Base-by-base conservation (phyloP, 2,113 vertebrate genomes). In the Micromys minutus region DNA sequence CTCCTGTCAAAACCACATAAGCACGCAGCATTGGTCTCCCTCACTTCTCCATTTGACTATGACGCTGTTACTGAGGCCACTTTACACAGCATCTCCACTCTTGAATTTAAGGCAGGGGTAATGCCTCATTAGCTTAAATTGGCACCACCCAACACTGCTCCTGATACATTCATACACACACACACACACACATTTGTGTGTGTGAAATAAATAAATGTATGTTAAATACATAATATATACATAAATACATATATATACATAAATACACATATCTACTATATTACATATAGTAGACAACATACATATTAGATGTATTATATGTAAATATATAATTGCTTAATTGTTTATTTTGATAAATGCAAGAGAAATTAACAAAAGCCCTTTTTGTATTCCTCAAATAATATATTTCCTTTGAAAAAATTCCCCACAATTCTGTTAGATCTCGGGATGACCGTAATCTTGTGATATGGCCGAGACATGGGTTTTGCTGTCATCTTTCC, bases 371-470 rank as follows among this genome's bases (percentile, higher is more conserved):
- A 92, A 85, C n/a, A 72, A 93, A 89, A 69, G 13, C 17, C 10
- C 72, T 92, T 87, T 91, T 87, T 81, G 4, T 67, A 83, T 87
- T 21, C 94, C 88, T 72, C 9, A 74, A 87, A 89, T 19, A 74
- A 65, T 85, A 84, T 93, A 0, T 57, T 91, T 69, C 92, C 80
- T 36, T 85, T 12, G 63, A 95, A 67, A 59, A 59, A 7, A 22
- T 50, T 16, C 42, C 0, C 26, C 31, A 92, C 67, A 69, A 90
- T 94, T 17, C 15, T 80, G 61, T 50, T 57, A 72, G 3, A 80
- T 94, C 93, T 89, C 93, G 95, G 86, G 57, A 96, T 57, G 52
- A 76, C 55, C 69, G 29, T 83, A 87, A 93, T 15, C 95, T 89
- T 95, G 95, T 95, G 92, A 97, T 87, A 12, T 95, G 61, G 7